Evolutionary conservation across 2,113 vertebrate genomes (phyloP).

Genomic region (Podocnemis expansa): DNA sequence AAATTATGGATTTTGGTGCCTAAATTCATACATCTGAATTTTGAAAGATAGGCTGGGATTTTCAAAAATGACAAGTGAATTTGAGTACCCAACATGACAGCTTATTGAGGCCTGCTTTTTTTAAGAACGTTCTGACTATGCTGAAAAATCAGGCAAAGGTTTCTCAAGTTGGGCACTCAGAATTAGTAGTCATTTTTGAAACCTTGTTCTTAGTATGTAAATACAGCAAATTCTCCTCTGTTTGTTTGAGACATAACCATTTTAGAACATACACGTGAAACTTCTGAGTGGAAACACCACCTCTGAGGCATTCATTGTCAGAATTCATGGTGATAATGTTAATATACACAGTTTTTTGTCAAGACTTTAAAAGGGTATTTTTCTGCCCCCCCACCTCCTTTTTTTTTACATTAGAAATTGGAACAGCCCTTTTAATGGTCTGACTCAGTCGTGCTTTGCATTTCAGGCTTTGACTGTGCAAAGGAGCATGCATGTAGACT

Average conservation of each 20-base stretch:
- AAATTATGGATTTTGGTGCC: neutral
- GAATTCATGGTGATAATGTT: neutral
- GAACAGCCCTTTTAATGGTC: conserved; percentile 14
- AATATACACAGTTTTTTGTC: neutral
- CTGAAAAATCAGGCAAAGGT: neutral
- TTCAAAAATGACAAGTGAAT: neutral
- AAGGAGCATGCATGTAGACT: neutral
- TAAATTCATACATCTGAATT: neutral
- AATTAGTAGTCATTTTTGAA: conserved; percentile 15
- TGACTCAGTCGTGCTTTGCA: conserved; percentile 16
- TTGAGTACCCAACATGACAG: neutral
- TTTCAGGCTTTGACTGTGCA: neutral
- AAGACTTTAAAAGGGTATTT: neutral
- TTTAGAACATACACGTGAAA: neutral
- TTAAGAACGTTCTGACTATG: neutral
- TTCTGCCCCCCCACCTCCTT: conserved; percentile 31
- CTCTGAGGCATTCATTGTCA: neutral
- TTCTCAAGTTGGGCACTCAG: conserved; percentile 2
- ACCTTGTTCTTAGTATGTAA: conserved; percentile 2
- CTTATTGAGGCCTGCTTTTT: conserved; percentile 3
- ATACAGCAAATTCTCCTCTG: neutral
- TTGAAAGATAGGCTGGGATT: neutral
- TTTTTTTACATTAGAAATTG: conserved; percentile 2
- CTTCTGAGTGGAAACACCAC: neutral
- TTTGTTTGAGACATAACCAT: neutral